Evolutionary conservation across 1,140 invertebrate species (phyloP).

Genomic region (Scaptomyza pallida): DNA sequence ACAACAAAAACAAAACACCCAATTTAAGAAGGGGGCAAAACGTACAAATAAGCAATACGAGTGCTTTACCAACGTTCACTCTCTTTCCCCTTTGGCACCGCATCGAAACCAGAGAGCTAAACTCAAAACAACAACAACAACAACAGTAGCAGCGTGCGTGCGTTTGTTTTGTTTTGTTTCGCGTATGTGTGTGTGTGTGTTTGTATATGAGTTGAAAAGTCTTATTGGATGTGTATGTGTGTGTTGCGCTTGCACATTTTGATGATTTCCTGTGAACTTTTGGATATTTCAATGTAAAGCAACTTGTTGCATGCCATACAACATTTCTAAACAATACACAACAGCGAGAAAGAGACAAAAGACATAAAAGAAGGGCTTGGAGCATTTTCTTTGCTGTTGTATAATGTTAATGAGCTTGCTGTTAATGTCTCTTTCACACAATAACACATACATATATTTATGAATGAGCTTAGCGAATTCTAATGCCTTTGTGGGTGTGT

Average conservation of each 20-base stretch:
- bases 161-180: slow-evolving; percentile 10
- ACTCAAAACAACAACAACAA: slow-evolving; percentile 9
- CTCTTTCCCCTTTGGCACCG: slow-evolving; percentile 29
- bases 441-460: background rate
- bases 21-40: slow-evolving; percentile 24
- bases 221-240: slow-evolving; percentile 44
- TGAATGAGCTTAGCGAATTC: slow-evolving; percentile 17
- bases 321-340: background rate
- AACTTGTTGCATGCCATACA: slow-evolving; percentile 75
- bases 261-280: slow-evolving; percentile 78
- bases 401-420: slow-evolving; percentile 34
- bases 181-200: slow-evolving; percentile 16
- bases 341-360: slow-evolving; percentile 2
- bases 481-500: background rate
- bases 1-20: slow-evolving; percentile 6
- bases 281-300: slow-evolving; percentile 72
- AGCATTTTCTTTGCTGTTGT: slow-evolving; percentile 5
- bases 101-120: slow-evolving; percentile 33
- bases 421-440: slow-evolving; percentile 5
- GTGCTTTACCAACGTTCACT: background rate
- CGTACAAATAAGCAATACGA: slow-evolving; percentile 49
- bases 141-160: background rate
- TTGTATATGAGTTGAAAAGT: slow-evolving; percentile 31
- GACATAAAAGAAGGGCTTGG: background rate
- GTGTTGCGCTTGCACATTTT: slow-evolving; percentile 69